A percentile compares a stretch with the other conserved stretches of the same genome.
phyloP scores from a whole-genome alignment of 2,113 vertebrate genomes.

The Pelvicachromis taeniatus region DNA sequence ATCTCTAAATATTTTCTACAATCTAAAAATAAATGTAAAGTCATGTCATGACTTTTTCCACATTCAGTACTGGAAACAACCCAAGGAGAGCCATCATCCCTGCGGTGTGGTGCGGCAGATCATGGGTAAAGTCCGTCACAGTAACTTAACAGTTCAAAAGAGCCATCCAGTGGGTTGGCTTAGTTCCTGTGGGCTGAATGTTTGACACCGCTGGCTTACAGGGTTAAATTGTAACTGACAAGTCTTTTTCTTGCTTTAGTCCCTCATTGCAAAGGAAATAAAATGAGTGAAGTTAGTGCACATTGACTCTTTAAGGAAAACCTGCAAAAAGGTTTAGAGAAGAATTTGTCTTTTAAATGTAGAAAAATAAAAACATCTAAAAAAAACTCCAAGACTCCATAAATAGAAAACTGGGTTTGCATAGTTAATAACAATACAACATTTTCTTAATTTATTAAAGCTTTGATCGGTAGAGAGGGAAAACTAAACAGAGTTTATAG shows the following conservation, averaged over 20 bases:
- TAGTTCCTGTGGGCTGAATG: neutral
- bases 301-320: neutral
- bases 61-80: neutral
- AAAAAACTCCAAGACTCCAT: neutral
- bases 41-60: neutral
- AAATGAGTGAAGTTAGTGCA: neutral
- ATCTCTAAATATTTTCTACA: accelerated
- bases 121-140: neutral
- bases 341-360: neutral
- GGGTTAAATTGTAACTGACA: neutral
- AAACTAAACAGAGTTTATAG: neutral
- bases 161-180: neutral
- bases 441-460: neutral
- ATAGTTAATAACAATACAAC: accelerated
- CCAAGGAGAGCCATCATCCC: neutral
- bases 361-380: accelerated
- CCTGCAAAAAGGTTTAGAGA: neutral
- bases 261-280: neutral
- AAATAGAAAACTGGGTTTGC: neutral
- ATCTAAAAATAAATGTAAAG: neutral
- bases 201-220: neutral
- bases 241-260: neutral
- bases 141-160: neutral
- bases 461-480: neutral
- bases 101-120: neutral